phyloP scores from a whole-genome alignment of 2,797 vertebrate genomes.

The Pangasius mekongensis region DNA sequence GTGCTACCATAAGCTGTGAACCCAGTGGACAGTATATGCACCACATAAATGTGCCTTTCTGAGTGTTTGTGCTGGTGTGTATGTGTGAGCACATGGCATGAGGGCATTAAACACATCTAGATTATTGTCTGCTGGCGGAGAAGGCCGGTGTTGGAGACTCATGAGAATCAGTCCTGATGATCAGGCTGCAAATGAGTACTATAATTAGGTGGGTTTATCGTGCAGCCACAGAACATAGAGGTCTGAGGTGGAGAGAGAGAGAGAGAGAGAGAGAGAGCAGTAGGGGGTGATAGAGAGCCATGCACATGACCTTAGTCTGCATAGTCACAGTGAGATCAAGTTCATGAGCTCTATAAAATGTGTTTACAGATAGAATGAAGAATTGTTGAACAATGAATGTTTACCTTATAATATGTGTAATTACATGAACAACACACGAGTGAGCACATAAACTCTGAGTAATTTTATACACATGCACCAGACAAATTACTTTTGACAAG shows the following conservation, averaged over 20 bases:
- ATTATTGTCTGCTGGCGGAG: conserved; percentile 62
- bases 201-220: conserved; percentile 79
- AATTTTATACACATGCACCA: not conserved
- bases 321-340: not conserved
- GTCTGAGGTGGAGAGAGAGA: conserved; percentile 28
- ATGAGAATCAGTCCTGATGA: conserved; percentile 71
- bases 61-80: conserved; percentile 44
- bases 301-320: not conserved
- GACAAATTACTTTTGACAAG: conserved; percentile 1
- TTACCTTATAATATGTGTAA: not conserved
- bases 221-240: conserved; percentile 63
- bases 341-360: not conserved
- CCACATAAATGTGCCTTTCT: conserved; percentile 20
- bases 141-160: conserved; percentile 54
- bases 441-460: too few species aligned
- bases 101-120: conserved; percentile 52
- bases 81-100: conserved; percentile 37
- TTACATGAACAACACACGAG: not conserved
- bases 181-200: conserved; percentile 76
- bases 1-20: conserved; percentile 29
- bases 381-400: not conserved
- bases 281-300: conserved; percentile 42
- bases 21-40: not conserved
- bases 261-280: conserved; percentile 12
- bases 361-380: not conserved